phyloP scores from a whole-genome alignment of 2,113 vertebrate species.

The Xenopus laevis region DNA sequence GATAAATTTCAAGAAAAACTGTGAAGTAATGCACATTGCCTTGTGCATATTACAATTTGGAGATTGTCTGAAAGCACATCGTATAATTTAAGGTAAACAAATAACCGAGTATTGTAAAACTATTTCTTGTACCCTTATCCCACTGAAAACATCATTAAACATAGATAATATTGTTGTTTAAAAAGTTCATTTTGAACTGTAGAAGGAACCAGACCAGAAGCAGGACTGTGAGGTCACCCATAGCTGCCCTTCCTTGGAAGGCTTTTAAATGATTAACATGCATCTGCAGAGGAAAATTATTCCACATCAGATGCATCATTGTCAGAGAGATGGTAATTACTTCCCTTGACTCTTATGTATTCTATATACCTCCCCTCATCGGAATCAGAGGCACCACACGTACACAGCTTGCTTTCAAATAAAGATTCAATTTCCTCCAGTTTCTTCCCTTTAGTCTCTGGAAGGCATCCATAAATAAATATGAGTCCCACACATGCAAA shows the following conservation, averaged over 20 bases:
- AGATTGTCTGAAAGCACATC: neutral
- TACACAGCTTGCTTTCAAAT: constrained; percentile 89
- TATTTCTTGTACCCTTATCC: constrained; percentile 2
- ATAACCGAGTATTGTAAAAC: neutral
- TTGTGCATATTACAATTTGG: constrained; percentile 6
- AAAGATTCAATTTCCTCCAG: constrained; percentile 94
- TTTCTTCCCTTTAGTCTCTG: constrained; percentile 91
- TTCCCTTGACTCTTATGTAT: constrained; percentile 97
- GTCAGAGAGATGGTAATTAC: constrained; percentile 97
- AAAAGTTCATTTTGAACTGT: constrained; percentile 56
- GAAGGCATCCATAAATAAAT: constrained; percentile 91
- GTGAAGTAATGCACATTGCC: neutral
- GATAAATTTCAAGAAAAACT: too few species aligned
- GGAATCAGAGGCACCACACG: constrained; percentile 85
- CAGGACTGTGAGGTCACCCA: constrained; percentile 66
- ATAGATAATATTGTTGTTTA: constrained; percentile 52
- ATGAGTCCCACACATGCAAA: constrained; percentile 80
- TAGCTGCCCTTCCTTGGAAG: constrained; percentile 60
- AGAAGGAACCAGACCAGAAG: constrained; percentile 67
- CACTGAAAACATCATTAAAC: constrained; percentile 52
- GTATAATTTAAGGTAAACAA: neutral
- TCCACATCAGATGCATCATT: constrained; percentile 96
- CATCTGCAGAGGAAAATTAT: constrained; percentile 63
- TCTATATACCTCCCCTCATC: constrained; percentile 94
- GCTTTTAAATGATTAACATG: constrained; percentile 60